Base-by-base conservation (phyloP, 2,797 vertebrate genomes). In the Coregonus ussuriensis region DNA sequence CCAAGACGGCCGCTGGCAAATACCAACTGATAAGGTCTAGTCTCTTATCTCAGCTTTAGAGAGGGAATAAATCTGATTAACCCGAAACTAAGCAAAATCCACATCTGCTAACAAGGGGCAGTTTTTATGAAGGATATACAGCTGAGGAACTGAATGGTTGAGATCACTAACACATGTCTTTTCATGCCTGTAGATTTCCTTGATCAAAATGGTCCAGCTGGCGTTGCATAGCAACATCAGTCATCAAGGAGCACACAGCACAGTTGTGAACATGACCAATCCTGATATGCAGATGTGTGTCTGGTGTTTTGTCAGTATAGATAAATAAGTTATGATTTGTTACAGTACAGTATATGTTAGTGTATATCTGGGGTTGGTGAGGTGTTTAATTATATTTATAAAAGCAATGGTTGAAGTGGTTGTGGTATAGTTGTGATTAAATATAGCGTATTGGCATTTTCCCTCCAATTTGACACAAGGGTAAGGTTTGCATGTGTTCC, bases 31-130 rank as follows among this genome's bases (percentile, higher is more conserved):
- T 77, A 78, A 81, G 73, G 71, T 37, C 67, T 74, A 29, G 16
- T 15, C 41, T 80, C 65, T 81, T 82, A 82, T 84, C 80, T 80
- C 18, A 18, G 47, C 54, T 74, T 85, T 70, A 73, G 54, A 65
- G 73, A 66, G 70, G 72, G 74, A 80, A 70, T 68, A 66, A 18
- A 75, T 82, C 78, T 79, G 74, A 85, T 80, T 76, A 77, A 78
- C 67, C 35, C 51, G 56, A 47, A 41, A 81, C 79, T 66, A 72
- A 53, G 66, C 31, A 37, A 78, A 52, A 75, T 78, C 29, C 68
- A 59, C n/a, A n/a, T 71, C 68, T 74, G 37, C 67, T 69, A 80
- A 79, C 21, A 71, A 29, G 54, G 47, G 21, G 74, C 53, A 14
- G 56, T 76, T 31, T 69, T 35, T 59, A 53, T 31, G 47, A 4